phyloP scores from a whole-genome alignment of 2,888 invertebrate species.

The Diabrotica balteata region DNA sequence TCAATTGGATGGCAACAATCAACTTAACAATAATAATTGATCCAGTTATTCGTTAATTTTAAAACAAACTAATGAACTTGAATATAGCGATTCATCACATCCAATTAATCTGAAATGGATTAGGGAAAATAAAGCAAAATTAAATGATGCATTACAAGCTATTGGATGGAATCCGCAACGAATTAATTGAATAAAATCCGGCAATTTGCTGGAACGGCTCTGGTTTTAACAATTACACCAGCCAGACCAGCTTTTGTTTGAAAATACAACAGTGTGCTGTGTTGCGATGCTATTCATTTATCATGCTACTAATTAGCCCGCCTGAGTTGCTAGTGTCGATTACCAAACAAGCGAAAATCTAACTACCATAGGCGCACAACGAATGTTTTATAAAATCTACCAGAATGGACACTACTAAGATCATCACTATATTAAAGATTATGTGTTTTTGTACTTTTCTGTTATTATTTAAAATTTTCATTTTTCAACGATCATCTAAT shows the following conservation, averaged over 20 bases:
- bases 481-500: too few relatives aligned
- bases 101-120: constrained; percentile 39
- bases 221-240: constrained; percentile 42
- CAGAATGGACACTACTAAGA: too few relatives aligned
- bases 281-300: constrained; percentile 38
- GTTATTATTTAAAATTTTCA: too few relatives aligned
- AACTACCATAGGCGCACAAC: constrained; percentile 27
- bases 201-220: constrained; percentile 43
- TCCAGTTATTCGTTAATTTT: constrained; percentile 29
- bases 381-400: not conserved
- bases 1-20: not conserved
- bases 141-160: constrained; percentile 41
- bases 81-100: constrained; percentile 34
- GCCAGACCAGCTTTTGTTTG: constrained; percentile 37
- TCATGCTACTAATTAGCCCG: constrained; percentile 42
- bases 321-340: constrained; percentile 40
- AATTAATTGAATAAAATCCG: constrained; percentile 46
- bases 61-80: constrained; percentile 35
- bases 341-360: constrained; percentile 33
- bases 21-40: constrained; percentile 1
- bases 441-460: too few relatives aligned
- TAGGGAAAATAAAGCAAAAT: constrained; percentile 40
- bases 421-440: too few relatives aligned
- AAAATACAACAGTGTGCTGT: constrained; percentile 36
- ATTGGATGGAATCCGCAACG: constrained; percentile 40